These are phyloP conservation scores for Pissodes strobi DNA, from an alignment of 1,140 invertebrate genomes.

Conservation along the genomic window DNA sequence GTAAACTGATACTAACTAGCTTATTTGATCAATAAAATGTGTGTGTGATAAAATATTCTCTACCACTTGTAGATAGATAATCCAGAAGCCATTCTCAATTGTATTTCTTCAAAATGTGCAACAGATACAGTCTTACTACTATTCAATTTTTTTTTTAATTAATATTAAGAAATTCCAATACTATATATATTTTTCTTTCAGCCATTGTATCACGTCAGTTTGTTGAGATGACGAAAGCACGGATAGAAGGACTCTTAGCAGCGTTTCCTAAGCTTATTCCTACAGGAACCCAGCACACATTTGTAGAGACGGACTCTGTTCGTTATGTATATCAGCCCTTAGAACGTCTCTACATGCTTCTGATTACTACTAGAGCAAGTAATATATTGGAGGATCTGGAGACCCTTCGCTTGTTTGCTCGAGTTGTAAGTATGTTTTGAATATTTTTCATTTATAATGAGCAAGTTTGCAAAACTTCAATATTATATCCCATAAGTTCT, in stretches of 20 bases:
- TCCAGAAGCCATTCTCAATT: too few species aligned
- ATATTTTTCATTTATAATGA: too few species aligned
- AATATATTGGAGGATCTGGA: constrained; percentile 99
- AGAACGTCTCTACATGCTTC: constrained; percentile 96
- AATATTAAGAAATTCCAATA: too few species aligned
- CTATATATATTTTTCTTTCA: constrained; percentile 58
- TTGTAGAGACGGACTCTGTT: constrained; percentile 98
- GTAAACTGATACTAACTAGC: too few species aligned
- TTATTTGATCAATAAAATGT: too few species aligned
- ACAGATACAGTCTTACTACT: too few species aligned
- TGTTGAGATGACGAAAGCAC: constrained; percentile 98
- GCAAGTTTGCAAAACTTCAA: too few species aligned
- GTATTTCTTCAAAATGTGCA: too few species aligned
- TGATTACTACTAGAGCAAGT: constrained; percentile 98
- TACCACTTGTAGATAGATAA: too few species aligned
- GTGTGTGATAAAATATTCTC: too few species aligned
- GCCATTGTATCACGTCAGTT: constrained; percentile 97
- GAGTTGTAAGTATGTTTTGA: constrained; percentile 85
- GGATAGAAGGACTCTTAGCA: constrained; percentile 97
- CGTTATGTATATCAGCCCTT: constrained; percentile 98
- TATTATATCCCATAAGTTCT: too few species aligned
- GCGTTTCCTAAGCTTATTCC: constrained; percentile 98
- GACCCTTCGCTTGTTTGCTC: constrained; percentile 92
- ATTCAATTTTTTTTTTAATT: neutral
- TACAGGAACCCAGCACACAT: constrained; percentile 96